Evolutionary conservation across 2,797 vertebrate genomes (phyloP).

Genomic region (Ciconia nigra): DNA sequence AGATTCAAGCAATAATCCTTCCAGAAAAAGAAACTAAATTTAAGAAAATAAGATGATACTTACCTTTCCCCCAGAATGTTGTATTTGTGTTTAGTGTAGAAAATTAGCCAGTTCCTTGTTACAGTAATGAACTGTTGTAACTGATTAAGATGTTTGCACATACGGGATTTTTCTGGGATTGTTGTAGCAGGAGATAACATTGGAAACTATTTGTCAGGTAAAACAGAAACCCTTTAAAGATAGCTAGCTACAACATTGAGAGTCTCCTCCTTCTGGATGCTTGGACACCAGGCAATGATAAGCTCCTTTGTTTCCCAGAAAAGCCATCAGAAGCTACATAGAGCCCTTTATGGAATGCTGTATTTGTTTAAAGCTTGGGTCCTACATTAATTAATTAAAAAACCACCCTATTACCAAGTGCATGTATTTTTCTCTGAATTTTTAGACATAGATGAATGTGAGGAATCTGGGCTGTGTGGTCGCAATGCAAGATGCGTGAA

Average conservation of each 20-base stretch:
- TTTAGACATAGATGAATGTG: constrained; percentile 89
- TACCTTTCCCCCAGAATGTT: neutral
- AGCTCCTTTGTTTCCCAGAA: neutral
- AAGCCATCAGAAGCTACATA: neutral
- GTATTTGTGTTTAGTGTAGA: neutral
- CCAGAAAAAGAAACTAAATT: neutral
- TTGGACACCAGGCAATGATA: neutral
- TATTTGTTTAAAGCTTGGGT: neutral
- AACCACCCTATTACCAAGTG: neutral
- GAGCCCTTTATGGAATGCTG: neutral
- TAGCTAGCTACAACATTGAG: neutral
- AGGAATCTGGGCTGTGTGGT: constrained; percentile 76
- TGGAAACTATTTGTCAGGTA: neutral
- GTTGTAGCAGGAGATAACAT: neutral
- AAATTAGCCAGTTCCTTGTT: neutral
- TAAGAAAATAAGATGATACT: neutral
- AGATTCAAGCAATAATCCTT: neutral
- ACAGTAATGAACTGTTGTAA: neutral
- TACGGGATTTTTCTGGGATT: neutral
- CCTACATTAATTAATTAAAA: neutral
- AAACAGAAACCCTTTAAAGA: neutral
- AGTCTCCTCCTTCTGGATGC: neutral
- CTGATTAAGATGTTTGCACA: neutral
- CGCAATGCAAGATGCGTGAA: constrained; percentile 82
- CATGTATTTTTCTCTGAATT: neutral